Percentiles rank a stretch among this genome's conserved stretches.
Evolutionary conservation across 2,888 invertebrate genomes (phyloP).

Genomic region (Ormyrus thymus): DNA sequence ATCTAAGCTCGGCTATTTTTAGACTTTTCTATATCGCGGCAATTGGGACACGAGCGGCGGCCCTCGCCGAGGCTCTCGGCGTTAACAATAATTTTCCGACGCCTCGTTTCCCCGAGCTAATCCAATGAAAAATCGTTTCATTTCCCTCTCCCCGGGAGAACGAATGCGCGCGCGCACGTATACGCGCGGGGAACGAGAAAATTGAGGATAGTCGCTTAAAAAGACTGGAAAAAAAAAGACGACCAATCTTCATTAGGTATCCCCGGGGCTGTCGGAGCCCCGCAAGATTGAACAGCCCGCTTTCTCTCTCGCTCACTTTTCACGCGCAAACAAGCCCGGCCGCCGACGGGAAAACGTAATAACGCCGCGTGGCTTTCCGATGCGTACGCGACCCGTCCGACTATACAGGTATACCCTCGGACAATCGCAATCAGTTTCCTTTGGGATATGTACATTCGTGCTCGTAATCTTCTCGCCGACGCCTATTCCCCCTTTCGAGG

Average conservation of each 20-base stretch:
- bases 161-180: background rate
- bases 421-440: conserved; percentile 28
- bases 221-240: background rate
- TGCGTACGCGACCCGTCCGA: background rate
- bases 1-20: too few species aligned
- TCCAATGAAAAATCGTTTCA: too few species aligned
- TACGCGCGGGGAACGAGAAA: background rate
- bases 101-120: too few species aligned
- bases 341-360: conserved; percentile 11
- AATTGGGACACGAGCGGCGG: too few species aligned
- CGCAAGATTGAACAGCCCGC: conserved; percentile 30
- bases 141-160: too few species aligned
- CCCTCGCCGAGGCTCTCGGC: too few species aligned
- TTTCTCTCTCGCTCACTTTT: background rate
- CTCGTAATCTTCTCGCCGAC: conserved; percentile 18
- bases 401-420: background rate
- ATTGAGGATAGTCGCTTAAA: background rate
- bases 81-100: too few species aligned
- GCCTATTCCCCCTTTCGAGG: conserved; percentile 5
- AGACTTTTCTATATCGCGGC: too few species aligned
- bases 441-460: conserved; percentile 1
- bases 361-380: background rate
- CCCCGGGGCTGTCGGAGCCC: background rate
- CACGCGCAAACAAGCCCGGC: background rate
- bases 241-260: conserved; percentile 36